Evolutionary conservation across 2,113 vertebrate genomes (phyloP).

Genomic region (Lanius ludovicianus): DNA sequence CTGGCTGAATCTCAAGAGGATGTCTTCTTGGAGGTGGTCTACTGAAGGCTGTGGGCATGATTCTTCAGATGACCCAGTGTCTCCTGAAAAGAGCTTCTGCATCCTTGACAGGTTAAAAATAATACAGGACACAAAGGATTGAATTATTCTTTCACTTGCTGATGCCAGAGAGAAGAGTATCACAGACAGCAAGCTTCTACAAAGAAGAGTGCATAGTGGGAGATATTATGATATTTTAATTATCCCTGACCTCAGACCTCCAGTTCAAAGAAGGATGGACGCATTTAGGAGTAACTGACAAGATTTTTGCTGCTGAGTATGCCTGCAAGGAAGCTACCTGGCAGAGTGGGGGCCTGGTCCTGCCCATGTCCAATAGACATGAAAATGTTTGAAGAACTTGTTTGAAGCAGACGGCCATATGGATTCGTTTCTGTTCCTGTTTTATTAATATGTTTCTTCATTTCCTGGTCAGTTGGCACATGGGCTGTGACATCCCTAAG

Average conservation of each 20-base stretch:
- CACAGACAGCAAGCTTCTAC: neutral
- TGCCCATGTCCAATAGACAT: accelerated
- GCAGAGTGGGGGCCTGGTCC: neutral
- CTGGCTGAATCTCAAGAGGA: neutral
- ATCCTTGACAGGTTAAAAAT: neutral
- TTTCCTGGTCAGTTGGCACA: neutral
- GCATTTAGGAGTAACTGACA: neutral
- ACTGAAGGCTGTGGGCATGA: neutral
- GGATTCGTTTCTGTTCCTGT: neutral
- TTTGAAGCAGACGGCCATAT: neutral
- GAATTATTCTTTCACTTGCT: neutral
- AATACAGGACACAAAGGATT: neutral
- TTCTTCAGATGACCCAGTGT: neutral
- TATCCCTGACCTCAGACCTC: neutral
- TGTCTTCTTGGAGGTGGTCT: neutral
- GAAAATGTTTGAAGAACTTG: neutral
- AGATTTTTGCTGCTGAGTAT: neutral
- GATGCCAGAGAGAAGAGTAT: neutral
- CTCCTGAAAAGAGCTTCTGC: neutral
- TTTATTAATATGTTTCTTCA: neutral
- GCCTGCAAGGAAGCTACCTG: neutral
- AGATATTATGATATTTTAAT: neutral
- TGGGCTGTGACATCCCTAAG: accelerated
- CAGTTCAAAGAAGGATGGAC: neutral
- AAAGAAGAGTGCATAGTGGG: neutral